Base-by-base conservation (phyloP, 2,797 vertebrate genomes). In the Sebastiscus tertius region DNA sequence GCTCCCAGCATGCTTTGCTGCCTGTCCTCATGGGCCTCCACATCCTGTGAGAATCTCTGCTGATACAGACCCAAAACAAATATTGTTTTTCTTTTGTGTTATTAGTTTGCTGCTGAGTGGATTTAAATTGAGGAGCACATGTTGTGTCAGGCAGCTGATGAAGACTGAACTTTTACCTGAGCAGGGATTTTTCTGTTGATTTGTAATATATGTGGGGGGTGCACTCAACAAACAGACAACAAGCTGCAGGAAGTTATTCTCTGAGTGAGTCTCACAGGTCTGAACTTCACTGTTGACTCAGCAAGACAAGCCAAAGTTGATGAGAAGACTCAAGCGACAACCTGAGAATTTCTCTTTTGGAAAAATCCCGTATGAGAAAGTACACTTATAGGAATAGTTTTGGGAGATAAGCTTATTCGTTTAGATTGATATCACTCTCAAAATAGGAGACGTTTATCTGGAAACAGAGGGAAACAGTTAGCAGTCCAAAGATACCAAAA, bases 1-100 rank as follows among this genome's bases (percentile, higher is more conserved):
- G 39, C 31, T 72, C 56, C 63, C 62, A 81, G 58, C 42, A 78
- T 81, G 76, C 77, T 75, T 71, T 80, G 70, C 63, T 39, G 24
- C 20, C 39, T n/a, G 18, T 73, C 24, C 58, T 76, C 54, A 22
- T 65, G 26, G 26, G 33, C 13, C 8, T 62, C 4, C 2, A 36
- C 61, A 14, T 80, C 14, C 16, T 59, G 7, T 66, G 22, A 62
- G 63, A 61, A 71, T 74, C 4, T 52, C 14, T 52, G 20, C 64
- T 64, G n/a, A 62, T 22, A 59, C 6, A 24, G 14, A 24, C 27
- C 11, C 75, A 14, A 42, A 33, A 26, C 69, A 42, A 70, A 33
- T 2, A 3, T 3, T 0, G 31, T 63, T 29, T 66, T 59, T 10
- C 22, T 24, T 72, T 31, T 33, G 5, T 63, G 8, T 26, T 42